phyloP scores from a whole-genome alignment of 1,140 invertebrate genomes.

The Protaetia brevitarsis region DNA sequence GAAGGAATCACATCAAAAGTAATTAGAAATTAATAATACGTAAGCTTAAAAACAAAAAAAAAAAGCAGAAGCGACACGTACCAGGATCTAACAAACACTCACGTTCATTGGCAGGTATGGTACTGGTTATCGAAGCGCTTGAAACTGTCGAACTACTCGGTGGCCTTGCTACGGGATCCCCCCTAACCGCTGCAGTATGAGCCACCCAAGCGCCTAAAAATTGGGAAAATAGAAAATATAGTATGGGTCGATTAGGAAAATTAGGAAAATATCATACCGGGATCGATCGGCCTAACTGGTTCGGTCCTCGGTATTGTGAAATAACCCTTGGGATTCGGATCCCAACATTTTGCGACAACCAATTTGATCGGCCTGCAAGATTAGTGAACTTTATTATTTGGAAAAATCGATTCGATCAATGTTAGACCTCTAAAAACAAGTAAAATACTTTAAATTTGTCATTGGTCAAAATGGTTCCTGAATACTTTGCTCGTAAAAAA shows the following conservation, averaged over 20 bases:
- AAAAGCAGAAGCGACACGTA: slow-evolving; percentile 1
- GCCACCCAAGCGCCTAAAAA: slow-evolving; percentile 95
- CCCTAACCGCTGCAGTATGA: slow-evolving; percentile 79
- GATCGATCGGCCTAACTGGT: slow-evolving; percentile 97
- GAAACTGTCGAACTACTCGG: slow-evolving; percentile 76
- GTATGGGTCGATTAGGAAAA: neutral
- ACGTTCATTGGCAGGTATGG: slow-evolving; percentile 71
- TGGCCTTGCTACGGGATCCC: slow-evolving; percentile 61
- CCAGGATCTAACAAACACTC: slow-evolving; percentile 49
- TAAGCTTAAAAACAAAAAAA: neutral
- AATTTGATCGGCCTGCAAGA: slow-evolving; percentile 78
- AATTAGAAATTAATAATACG: neutral
- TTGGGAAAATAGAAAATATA: slow-evolving; percentile 35
- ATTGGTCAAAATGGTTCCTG: no score
- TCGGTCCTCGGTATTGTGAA: slow-evolving; percentile 95
- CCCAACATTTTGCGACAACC: slow-evolving; percentile 96
- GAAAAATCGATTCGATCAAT: no score
- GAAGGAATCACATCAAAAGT: neutral
- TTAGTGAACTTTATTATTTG: neutral
- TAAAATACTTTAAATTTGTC: neutral
- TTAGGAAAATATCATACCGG: no score
- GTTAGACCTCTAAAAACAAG: neutral
- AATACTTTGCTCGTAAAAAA: no score
- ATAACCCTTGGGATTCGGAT: slow-evolving; percentile 95
- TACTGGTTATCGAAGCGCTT: slow-evolving; percentile 71